phyloP scores from a whole-genome alignment of 2,113 vertebrate species.

The Onychostruthus taczanowskii region DNA sequence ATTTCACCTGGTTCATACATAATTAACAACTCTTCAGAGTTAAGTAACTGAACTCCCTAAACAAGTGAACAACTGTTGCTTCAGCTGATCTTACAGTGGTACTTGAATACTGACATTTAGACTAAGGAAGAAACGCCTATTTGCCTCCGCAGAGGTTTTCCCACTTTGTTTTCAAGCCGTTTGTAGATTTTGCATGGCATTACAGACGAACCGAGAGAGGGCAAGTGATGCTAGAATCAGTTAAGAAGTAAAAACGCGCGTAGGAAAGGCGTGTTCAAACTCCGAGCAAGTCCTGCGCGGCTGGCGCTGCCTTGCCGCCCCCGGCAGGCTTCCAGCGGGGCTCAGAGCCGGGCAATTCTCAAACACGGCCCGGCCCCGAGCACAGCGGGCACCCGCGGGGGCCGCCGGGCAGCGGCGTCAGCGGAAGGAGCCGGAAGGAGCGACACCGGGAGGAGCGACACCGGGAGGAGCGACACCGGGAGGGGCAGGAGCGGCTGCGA shows the following conservation, averaged over 20 bases:
- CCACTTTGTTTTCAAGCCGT: background rate
- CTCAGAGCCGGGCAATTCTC: rapidly evolving
- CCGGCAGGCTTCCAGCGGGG: rapidly evolving
- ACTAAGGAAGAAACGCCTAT: background rate
- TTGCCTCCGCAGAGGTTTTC: background rate
- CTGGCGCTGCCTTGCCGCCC: background rate
- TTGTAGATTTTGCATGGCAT: background rate
- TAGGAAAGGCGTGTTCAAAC: rapidly evolving
- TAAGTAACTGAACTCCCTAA: background rate
- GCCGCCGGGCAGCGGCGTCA: background rate
- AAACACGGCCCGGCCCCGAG: rapidly evolving
- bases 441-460: background rate
- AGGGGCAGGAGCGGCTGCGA: background rate
- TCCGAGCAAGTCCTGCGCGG: rapidly evolving
- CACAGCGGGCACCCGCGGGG: rapidly evolving
- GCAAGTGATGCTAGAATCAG: rapidly evolving
- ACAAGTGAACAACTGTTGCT: background rate
- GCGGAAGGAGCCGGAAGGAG: background rate
- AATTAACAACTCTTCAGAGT: background rate
- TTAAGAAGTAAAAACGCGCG: rapidly evolving
- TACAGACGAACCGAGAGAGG: rapidly evolving
- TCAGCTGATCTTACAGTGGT: rapidly evolving
- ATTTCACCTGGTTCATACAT: background rate
- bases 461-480: no score
- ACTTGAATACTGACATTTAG: background rate